Evolutionary conservation across 2,888 invertebrate species (phyloP).

Genomic region (Drosophila anomelani): DNA sequence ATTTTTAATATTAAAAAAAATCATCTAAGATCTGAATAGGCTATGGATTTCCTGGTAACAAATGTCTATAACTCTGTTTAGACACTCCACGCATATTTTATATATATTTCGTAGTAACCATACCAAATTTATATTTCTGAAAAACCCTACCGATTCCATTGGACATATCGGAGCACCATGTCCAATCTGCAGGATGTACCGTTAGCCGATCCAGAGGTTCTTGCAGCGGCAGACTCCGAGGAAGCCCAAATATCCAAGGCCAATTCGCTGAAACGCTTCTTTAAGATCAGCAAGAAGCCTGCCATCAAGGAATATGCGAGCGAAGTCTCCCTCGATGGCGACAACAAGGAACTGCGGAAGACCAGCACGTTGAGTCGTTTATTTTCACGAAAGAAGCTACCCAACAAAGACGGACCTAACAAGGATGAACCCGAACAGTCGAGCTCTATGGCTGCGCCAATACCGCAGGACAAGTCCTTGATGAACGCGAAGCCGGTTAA

Average conservation of each 20-base stretch:
- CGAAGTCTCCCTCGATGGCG: conserved; percentile 24
- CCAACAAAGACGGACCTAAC: conserved; percentile 20
- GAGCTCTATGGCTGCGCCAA: background rate
- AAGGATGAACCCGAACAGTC: conserved; percentile 1
- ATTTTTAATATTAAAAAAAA: background rate
- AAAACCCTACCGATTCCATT: conserved; percentile 46
- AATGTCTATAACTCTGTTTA: background rate
- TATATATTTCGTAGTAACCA: conserved; percentile 62
- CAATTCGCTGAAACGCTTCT: conserved; percentile 78
- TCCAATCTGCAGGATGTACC: conserved; percentile 72
- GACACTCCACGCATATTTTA: conserved; percentile 46
- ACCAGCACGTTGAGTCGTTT: conserved; percentile 57
- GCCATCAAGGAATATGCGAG: conserved; percentile 18
- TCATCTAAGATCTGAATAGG: conserved; percentile 19
- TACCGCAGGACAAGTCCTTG: conserved; percentile 16
- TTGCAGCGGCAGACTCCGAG: conserved; percentile 39
- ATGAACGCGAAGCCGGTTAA: conserved; percentile 64
- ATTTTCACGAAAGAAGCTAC: conserved; percentile 54
- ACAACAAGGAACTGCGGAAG: conserved; percentile 48
- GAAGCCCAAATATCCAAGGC: conserved; percentile 53
- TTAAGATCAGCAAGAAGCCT: conserved; percentile 67
- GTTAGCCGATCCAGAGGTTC: conserved; percentile 55
- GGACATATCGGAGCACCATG: conserved; percentile 50
- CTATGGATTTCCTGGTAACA: conserved; percentile 32
- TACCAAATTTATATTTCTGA: conserved; percentile 29